Evolutionary conservation across 2,113 vertebrate genomes (phyloP).

Genomic region (Chiloscyllium plagiosum): DNA sequence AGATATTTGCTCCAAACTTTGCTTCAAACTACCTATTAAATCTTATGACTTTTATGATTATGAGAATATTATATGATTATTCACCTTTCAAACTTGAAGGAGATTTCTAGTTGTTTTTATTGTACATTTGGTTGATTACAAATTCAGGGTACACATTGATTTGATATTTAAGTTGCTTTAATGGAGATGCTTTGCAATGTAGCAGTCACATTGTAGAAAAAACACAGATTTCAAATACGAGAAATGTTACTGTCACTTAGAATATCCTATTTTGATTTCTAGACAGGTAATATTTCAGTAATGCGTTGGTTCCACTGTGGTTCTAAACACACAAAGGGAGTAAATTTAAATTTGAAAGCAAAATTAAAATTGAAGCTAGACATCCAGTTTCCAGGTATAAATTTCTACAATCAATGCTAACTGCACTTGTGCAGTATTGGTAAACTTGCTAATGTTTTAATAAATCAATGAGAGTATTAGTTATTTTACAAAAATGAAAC

Average conservation of each 20-base stretch:
- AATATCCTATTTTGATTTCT: neutral
- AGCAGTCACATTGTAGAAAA: neutral
- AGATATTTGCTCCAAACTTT: neutral
- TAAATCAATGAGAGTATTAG: neutral
- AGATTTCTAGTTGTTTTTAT: neutral
- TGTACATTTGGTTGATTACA: neutral
- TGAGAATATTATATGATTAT: neutral
- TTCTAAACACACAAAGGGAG: neutral
- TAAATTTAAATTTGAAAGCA: neutral
- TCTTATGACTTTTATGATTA: neutral
- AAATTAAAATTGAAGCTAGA: neutral
- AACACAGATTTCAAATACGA: neutral
- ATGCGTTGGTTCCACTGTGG: neutral
- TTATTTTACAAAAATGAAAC: neutral
- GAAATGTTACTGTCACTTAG: no score
- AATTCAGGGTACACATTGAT: neutral
- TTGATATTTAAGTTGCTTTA: neutral
- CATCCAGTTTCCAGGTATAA: neutral
- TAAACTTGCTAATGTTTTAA: neutral
- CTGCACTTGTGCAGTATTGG: neutral
- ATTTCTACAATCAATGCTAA: neutral
- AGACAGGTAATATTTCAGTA: neutral
- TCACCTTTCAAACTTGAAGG: neutral
- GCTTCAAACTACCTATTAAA: neutral
- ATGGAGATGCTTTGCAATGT: neutral